Percentiles rank a stretch among this genome's conserved stretches.
These are phyloP conservation scores for Metopia argyrocephala DNA, from an alignment of 2,888 invertebrate genomes.

Conservation along the genomic window DNA sequence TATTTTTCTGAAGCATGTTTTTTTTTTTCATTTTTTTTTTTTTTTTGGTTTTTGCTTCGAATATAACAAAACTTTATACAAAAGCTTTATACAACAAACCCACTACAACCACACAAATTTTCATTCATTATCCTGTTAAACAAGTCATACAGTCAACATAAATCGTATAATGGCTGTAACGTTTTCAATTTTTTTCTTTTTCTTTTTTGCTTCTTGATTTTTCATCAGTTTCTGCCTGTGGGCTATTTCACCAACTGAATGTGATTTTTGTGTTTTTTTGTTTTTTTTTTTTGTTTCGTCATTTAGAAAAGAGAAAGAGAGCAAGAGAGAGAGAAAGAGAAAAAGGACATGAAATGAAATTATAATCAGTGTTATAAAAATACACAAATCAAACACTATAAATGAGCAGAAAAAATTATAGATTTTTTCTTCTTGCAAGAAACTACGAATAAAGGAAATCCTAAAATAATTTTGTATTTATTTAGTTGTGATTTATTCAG, in stretches of 20 bases:
- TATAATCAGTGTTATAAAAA: conserved; percentile 35
- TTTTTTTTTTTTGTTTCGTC: too few relatives aligned
- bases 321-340: not conserved
- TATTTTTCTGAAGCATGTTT: not conserved
- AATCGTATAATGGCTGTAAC: not conserved
- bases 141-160: conserved; percentile 27
- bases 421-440: not conserved
- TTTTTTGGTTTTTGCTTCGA: not conserved
- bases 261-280: not conserved
- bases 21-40: too few relatives aligned
- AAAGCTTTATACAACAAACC: not conserved
- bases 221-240: not conserved
- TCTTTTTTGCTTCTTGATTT: not conserved
- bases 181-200: not conserved
- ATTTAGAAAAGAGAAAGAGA: not conserved
- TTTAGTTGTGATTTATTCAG: conserved; percentile 7
- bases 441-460: not conserved
- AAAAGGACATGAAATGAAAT: not conserved
- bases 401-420: not conserved
- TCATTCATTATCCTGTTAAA: conserved; percentile 20
- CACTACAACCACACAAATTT: not conserved
- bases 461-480: conserved; percentile 29
- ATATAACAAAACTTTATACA: not conserved
- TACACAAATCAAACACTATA: conserved; percentile 34
- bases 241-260: not conserved